Percentiles rank a stretch among this genome's conserved stretches.
These are phyloP conservation scores for Timema podura DNA, from an alignment of 2,888 invertebrate genomes.

Conservation along the genomic window DNA sequence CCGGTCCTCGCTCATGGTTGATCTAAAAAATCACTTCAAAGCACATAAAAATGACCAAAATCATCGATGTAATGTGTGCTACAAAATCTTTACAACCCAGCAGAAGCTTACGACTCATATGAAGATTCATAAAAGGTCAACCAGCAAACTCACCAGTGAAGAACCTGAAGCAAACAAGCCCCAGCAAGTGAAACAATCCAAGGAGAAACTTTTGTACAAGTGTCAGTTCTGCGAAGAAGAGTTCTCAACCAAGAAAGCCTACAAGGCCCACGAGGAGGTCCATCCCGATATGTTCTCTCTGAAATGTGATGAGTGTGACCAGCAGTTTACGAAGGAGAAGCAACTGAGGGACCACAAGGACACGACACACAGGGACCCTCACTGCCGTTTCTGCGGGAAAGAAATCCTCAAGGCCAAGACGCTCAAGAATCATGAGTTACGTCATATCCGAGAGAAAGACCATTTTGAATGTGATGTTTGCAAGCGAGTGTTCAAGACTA, in stretches of 20 bases:
- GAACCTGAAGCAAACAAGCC: slow-evolving; percentile 19
- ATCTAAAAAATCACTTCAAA: slow-evolving; percentile 24
- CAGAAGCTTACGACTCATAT: slow-evolving; percentile 15
- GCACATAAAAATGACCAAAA: slow-evolving; percentile 18
- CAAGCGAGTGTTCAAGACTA: slow-evolving; percentile 32
- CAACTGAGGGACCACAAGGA: slow-evolving; percentile 30
- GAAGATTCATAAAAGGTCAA: slow-evolving; percentile 16
- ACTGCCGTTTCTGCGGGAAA: slow-evolving; percentile 32
- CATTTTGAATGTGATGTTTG: slow-evolving; percentile 32
- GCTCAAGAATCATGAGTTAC: slow-evolving; percentile 30
- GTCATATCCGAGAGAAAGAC: slow-evolving; percentile 29
- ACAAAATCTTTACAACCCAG: slow-evolving; percentile 11
- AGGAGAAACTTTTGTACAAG: slow-evolving; percentile 18
- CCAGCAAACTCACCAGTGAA: slow-evolving; percentile 21
- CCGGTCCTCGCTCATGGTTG: slow-evolving; percentile 12
- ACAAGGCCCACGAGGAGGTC: slow-evolving; percentile 26
- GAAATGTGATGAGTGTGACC: slow-evolving; percentile 28
- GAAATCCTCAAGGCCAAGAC: slow-evolving; percentile 29
- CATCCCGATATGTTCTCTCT: slow-evolving; percentile 27
- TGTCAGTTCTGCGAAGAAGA: slow-evolving; percentile 28
- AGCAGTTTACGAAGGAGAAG: slow-evolving; percentile 27
- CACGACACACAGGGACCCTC: slow-evolving; percentile 29
- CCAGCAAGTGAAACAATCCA: slow-evolving; percentile 20
- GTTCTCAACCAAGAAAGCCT: slow-evolving; percentile 25
- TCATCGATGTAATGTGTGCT: slow-evolving; percentile 18